phyloP scores from a whole-genome alignment of 2,113 vertebrate genomes.

The Seriola dumerili region DNA sequence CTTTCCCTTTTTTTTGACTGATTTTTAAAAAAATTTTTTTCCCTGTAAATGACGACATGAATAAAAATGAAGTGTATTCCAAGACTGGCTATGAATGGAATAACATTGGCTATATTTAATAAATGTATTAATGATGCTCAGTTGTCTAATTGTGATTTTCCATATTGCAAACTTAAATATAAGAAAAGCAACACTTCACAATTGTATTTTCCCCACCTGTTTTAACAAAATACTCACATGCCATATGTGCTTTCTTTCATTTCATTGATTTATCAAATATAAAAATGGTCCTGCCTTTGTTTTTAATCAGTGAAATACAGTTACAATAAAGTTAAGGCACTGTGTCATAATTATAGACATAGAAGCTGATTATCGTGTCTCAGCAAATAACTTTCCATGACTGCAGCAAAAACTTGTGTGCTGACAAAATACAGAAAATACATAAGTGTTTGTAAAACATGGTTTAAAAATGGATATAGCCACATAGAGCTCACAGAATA shows the following conservation, averaged over 20 bases:
- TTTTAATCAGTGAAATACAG: conserved; percentile 7
- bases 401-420: background rate
- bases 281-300: background rate
- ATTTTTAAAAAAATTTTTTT: conserved; percentile 41
- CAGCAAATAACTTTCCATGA: background rate
- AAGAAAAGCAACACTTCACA: background rate
- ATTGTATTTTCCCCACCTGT: background rate
- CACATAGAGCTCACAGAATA: background rate
- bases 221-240: background rate
- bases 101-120: conserved; percentile 72
- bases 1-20: conserved; percentile 32
- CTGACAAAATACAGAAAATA: background rate
- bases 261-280: conserved; percentile 17
- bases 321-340: conserved; percentile 12
- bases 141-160: conserved; percentile 16
- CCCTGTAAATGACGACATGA: conserved; percentile 71
- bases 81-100: conserved; percentile 66
- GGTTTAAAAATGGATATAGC: background rate
- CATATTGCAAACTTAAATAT: background rate
- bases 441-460: background rate
- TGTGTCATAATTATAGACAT: conserved; percentile 1
- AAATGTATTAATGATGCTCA: conserved; percentile 61
- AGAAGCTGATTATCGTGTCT: background rate
- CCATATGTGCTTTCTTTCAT: background rate
- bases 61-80: conserved; percentile 73